phyloP scores from a whole-genome alignment of 2,113 vertebrate species.

The Phylloscopus trochilus region DNA sequence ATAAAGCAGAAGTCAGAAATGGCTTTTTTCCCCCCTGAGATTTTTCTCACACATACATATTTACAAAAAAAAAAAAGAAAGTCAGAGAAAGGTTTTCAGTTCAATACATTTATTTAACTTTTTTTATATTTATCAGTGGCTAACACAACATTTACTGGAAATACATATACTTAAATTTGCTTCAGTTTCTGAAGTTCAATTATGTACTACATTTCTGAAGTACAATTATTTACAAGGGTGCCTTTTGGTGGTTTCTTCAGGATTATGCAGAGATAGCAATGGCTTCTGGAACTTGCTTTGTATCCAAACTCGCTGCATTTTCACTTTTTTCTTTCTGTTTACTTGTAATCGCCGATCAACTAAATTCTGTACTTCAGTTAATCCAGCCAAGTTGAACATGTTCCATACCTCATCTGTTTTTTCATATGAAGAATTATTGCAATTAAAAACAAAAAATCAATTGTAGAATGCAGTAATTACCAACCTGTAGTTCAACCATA shows the following conservation, averaged over 20 bases:
- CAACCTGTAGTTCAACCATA: neutral
- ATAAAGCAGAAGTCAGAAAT: neutral
- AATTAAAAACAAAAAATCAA: neutral
- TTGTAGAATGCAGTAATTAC: neutral
- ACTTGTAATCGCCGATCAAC: conserved; percentile 90
- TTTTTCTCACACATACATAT: neutral
- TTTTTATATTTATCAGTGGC: neutral
- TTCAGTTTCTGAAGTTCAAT: neutral
- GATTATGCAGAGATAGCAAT: neutral
- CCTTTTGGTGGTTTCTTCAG: neutral
- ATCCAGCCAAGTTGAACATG: conserved; percentile 85
- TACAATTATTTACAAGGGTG: neutral
- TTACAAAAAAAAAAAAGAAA: neutral
- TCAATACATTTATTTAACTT: neutral
- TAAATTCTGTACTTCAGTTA: conserved; percentile 89
- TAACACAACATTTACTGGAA: neutral
- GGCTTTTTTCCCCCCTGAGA: accelerated
- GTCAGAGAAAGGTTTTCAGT: neutral
- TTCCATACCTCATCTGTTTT: conserved; percentile 80
- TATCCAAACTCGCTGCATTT: conserved; percentile 90
- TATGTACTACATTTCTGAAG: neutral
- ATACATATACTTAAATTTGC: neutral
- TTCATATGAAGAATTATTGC: conserved; percentile 32
- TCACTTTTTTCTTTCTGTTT: conserved; percentile 88
- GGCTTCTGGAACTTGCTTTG: conserved; percentile 91